A percentile compares a stretch with the other conserved stretches of the same genome.
Evolutionary conservation across 2,888 invertebrate genomes (phyloP).

Genomic region (Panopea generosa): DNA sequence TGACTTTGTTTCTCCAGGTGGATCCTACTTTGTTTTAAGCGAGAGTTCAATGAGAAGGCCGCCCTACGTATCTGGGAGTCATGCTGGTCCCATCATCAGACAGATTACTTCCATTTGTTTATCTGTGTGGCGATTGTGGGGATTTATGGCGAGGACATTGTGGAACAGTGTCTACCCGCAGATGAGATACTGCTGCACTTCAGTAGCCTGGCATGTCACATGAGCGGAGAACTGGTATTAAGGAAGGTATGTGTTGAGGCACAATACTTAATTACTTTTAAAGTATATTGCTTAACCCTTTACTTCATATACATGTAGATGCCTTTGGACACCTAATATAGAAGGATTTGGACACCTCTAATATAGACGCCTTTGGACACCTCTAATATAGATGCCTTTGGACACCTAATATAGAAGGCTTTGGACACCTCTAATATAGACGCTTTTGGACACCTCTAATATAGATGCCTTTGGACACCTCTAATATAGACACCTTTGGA

Average conservation of each 20-base stretch:
- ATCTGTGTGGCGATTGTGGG: conserved; percentile 96
- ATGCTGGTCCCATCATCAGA: conserved; percentile 98
- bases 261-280: background rate
- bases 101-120: conserved; percentile 98
- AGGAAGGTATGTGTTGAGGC: conserved; percentile 90
- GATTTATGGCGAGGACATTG: conserved; percentile 93
- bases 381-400: no score
- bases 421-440: no score
- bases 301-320: no score
- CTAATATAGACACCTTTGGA: no score
- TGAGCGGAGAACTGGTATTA: conserved; percentile 96
- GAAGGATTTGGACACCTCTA: no score
- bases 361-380: no score
- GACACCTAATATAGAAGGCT: no score
- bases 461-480: no score
- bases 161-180: conserved; percentile 95
- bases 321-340: no score
- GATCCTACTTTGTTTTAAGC: conserved; percentile 95
- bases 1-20: conserved; percentile 87
- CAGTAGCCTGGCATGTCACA: conserved; percentile 98
- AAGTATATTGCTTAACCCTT: no score
- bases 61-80: conserved; percentile 98
- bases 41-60: conserved; percentile 95
- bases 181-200: conserved; percentile 98
- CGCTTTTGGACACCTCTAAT: no score